Evolutionary conservation across 2,797 vertebrate genomes (phyloP).

Genomic region (Momotus momota): DNA sequence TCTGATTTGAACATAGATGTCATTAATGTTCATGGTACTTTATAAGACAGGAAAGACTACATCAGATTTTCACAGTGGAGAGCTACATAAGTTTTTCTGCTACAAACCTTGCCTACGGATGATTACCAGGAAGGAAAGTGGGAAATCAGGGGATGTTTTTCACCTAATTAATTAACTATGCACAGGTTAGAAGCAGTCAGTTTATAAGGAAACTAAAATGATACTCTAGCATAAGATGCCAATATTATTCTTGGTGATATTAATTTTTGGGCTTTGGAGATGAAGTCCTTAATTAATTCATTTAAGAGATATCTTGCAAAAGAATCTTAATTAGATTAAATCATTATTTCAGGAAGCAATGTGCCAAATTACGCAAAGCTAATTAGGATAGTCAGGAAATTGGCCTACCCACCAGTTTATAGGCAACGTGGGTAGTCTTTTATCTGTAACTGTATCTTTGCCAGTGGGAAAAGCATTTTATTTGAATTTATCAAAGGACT

Average conservation of each 20-base stretch:
- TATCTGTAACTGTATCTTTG: constrained; percentile 36
- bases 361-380: constrained; percentile 23
- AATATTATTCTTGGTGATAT: constrained; percentile 25
- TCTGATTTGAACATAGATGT: background rate
- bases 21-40: background rate
- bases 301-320: constrained; percentile 31
- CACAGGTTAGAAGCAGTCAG: background rate
- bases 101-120: background rate
- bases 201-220: constrained; percentile 6
- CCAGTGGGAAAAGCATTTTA: constrained; percentile 26
- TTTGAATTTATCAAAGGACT: background rate
- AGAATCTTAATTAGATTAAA: constrained; percentile 65
- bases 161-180: background rate
- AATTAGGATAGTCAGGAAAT: constrained; percentile 43
- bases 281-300: constrained; percentile 53
- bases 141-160: background rate
- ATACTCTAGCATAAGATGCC: background rate
- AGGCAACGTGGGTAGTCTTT: constrained; percentile 13
- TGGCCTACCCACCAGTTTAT: background rate
- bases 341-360: constrained; percentile 44
- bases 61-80: background rate
- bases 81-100: background rate
- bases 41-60: background rate
- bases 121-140: background rate
- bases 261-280: constrained; percentile 46